A percentile compares a stretch with the other conserved stretches of the same genome.
phyloP scores from a whole-genome alignment of 2,888 invertebrate genomes.

The Clepsis dumicolana region DNA sequence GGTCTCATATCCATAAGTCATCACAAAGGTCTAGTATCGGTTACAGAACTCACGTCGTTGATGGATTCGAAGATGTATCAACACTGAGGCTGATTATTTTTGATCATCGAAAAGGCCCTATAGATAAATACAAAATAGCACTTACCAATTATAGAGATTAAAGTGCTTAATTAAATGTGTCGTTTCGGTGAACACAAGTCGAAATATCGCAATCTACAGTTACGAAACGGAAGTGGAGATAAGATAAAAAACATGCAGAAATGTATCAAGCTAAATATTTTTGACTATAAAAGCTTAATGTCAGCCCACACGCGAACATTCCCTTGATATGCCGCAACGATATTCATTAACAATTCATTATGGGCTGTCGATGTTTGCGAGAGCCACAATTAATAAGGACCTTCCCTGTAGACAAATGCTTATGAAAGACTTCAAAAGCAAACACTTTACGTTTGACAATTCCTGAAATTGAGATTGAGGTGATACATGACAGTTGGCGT shows the following conservation, averaged over 20 bases:
- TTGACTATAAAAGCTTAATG: constrained; percentile 11
- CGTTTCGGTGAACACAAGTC: background rate
- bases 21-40: background rate
- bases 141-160: background rate
- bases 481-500: background rate
- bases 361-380: background rate
- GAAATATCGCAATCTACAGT: constrained; percentile 4
- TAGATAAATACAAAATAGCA: too few relatives aligned
- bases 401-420: background rate
- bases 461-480: background rate
- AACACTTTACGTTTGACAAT: background rate
- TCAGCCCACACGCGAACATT: constrained; percentile 17
- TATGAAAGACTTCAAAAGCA: background rate
- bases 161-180: background rate
- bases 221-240: constrained; percentile 29
- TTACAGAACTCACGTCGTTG: background rate
- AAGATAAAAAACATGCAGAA: constrained; percentile 26
- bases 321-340: constrained; percentile 5
- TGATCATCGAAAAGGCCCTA: background rate
- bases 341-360: constrained; percentile 14
- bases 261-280: background rate
- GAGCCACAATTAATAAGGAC: background rate
- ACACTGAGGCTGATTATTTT: background rate
- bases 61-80: background rate
- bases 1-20: background rate